phyloP scores from a whole-genome alignment of 2,797 vertebrate species.

The Malurus leucopterus region DNA sequence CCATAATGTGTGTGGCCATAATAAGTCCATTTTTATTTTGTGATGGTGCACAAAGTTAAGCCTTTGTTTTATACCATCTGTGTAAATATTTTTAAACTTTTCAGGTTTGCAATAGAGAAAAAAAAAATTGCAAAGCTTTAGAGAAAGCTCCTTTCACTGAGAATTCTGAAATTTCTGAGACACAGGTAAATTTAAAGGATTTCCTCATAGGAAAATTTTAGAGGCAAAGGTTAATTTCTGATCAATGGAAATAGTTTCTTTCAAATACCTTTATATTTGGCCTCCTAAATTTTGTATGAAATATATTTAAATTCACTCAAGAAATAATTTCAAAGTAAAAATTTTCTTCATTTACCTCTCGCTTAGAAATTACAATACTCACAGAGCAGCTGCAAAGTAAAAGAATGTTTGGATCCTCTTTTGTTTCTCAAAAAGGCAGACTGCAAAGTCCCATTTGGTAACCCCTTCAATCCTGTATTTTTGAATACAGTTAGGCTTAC shows the following conservation, averaged over 20 bases:
- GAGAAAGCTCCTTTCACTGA: neutral
- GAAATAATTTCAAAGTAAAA: neutral
- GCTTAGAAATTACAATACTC: neutral
- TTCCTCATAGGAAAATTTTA: neutral
- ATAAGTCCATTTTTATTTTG: neutral
- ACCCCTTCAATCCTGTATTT: neutral
- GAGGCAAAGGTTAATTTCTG: neutral
- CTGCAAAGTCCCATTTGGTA: rapidly evolving
- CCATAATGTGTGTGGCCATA: neutral
- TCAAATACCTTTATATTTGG: neutral
- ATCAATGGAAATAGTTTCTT: neutral
- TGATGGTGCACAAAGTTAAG: neutral
- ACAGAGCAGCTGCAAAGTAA: neutral
- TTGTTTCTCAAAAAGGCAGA: neutral
- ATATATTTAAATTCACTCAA: neutral
- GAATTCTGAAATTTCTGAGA: neutral
- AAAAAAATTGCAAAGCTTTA: neutral
- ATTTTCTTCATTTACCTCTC: neutral
- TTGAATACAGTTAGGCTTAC: neutral
- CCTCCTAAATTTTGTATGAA: neutral
- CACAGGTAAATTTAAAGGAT: neutral
- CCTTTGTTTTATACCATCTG: neutral
- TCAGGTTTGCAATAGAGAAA: neutral
- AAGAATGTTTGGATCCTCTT: neutral
- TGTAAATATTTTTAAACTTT: neutral